phyloP scores from a whole-genome alignment of 2,888 invertebrate species.

The Rhaphigaster nebulosa region DNA sequence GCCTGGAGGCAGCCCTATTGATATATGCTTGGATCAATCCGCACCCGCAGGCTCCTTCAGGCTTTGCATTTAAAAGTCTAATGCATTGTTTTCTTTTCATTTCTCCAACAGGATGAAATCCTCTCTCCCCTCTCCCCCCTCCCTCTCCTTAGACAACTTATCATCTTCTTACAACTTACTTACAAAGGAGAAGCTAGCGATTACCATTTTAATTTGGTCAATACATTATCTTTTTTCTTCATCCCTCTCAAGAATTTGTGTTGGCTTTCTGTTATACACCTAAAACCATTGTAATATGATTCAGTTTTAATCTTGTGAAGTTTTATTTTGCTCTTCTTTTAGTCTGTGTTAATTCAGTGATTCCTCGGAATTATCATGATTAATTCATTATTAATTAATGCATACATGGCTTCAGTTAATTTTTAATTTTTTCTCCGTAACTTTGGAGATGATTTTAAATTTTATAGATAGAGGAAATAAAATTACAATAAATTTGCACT shows the following conservation, averaged over 20 bases:
- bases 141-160: background rate
- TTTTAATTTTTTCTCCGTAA: no score
- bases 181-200: background rate
- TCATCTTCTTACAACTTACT: conserved; percentile 42
- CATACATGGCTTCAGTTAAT: no score
- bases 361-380: no score
- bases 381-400: no score
- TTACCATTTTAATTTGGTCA: conserved; percentile 25
- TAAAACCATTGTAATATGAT: background rate
- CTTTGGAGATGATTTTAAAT: no score
- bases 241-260: background rate
- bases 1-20: background rate
- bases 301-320: background rate
- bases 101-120: conserved; percentile 8
- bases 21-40: conserved; percentile 19
- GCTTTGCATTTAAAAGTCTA: conserved; percentile 46
- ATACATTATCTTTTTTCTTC: background rate
- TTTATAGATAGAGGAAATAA: no score
- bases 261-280: background rate
- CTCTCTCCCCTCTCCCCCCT: background rate
- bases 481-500: no score
- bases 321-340: background rate
- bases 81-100: conserved; percentile 48
- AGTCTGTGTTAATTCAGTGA: background rate
- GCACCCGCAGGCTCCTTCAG: background rate